These are phyloP conservation scores for Drosophila diplacantha DNA, from an alignment of 2,888 invertebrate species.

Conservation along the genomic window DNA sequence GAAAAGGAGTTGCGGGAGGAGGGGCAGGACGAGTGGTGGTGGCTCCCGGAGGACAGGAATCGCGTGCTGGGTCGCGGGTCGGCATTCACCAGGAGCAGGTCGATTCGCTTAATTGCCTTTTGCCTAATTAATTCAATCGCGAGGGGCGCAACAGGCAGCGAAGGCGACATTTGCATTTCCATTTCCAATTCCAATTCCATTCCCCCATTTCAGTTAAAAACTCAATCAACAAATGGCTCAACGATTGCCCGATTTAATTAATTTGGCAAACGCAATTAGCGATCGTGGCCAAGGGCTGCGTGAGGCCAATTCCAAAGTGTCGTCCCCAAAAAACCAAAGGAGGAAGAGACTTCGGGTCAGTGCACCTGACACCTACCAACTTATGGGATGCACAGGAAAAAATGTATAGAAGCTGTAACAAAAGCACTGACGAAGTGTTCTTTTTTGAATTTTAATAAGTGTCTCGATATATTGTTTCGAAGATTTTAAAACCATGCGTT, in stretches of 20 bases:
- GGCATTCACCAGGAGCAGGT: conserved; percentile 49
- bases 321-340: conserved; percentile 1
- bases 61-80: conserved; percentile 48
- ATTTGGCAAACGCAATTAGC: conserved; percentile 62
- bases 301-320: conserved; percentile 49
- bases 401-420: neutral
- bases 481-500: no score
- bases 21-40: neutral
- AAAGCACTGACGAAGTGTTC: neutral
- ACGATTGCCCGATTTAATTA: conserved; percentile 57
- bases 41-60: conserved; percentile 44
- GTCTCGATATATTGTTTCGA: no score
- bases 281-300: conserved; percentile 42
- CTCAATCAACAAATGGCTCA: conserved; percentile 58
- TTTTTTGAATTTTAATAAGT: no score
- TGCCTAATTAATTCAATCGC: conserved; percentile 66
- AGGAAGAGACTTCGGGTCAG: conserved; percentile 24
- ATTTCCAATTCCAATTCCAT: conserved; percentile 28
- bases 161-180: conserved; percentile 39
- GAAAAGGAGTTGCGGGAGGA: conserved; percentile 18
- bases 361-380: conserved; percentile 31
- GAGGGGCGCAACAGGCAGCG: conserved; percentile 41
- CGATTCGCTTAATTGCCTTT: conserved; percentile 67
- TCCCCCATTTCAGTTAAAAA: conserved; percentile 37
- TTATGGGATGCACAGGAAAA: conserved; percentile 8